Evolutionary conservation across 1,140 invertebrate species (phyloP), one percentile per base, ranked within the genome.

Genomic region (Zaprionus capensis): DNA sequence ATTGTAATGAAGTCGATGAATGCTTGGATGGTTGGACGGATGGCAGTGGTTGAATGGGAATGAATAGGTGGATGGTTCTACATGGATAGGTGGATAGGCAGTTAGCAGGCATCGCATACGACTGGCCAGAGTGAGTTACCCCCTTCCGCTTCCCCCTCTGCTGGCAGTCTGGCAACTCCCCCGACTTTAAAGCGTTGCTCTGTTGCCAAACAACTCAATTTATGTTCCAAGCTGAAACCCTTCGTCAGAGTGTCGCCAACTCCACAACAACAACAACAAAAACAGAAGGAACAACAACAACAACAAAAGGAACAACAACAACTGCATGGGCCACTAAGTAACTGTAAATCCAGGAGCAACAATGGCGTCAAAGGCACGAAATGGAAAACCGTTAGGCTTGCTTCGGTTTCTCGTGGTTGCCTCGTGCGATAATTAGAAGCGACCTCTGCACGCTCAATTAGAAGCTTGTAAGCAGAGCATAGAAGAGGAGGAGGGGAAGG

Each of bases 391-490:
- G 28, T 72, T 76, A 62, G 81, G 76, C 70, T 58, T 38, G 41
- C 17, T 64, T 64, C 49, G 68, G 34, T 58, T 68, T 34, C 28
- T 15, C 65, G 71, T 71, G 56, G 71, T 81, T 84, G 74, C 64
- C 82, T 67, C 71, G 66, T 71, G 86, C 86, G 80, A 91, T 91
- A 91, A 91, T 91, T 91, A 91, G 81, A 91, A 87, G 81, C 81
- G 76, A 80, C 72, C 80, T 86, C 75, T 76, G 79, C 78, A 85
- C 81, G 86, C 86, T 91, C 86, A 85, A 91, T 91, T 91, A 91
- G 86, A 80, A 81, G 80, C 69, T 80, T 78, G 77, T 87, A 82
- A 69, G 77, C 83, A 65, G 38, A n/a, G 53, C n/a, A 17, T n/a
- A 7, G n/a, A 9, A 12, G 6, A 14, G 9, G 38, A 38, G 17